phyloP scores from a whole-genome alignment of 2,797 vertebrate species.

The Petrocephalus sullivani region DNA sequence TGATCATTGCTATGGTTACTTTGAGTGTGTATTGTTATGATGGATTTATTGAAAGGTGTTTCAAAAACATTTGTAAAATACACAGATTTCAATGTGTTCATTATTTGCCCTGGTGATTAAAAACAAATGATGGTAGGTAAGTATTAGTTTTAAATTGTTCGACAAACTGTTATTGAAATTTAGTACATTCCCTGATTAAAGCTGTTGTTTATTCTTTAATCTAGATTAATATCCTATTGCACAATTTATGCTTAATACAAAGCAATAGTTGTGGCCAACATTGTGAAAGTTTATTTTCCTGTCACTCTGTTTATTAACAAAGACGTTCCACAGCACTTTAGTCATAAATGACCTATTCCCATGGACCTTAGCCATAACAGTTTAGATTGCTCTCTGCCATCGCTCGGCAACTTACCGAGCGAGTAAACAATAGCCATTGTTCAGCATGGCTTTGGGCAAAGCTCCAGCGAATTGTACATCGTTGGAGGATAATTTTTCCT shows the following conservation, averaged over 20 bases:
- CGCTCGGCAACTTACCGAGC: conserved; percentile 44
- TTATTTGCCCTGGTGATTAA: background rate
- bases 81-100: background rate
- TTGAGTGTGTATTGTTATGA: no score
- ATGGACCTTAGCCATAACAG: conserved; percentile 34
- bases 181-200: background rate
- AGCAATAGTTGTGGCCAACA: background rate
- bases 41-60: background rate
- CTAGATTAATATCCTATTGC: conserved; percentile 1
- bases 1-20: no score
- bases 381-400: conserved; percentile 40
- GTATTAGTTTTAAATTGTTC: conserved; percentile 9
- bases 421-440: conserved; percentile 44
- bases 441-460: conserved; percentile 36
- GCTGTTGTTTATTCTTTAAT: background rate
- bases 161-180: background rate
- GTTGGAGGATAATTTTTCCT: conserved; percentile 43
- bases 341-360: conserved; percentile 33
- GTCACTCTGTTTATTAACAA: background rate
- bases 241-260: background rate
- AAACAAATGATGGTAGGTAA: background rate
- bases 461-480: conserved; percentile 43
- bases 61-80: background rate
- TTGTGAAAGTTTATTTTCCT: conserved; percentile 2
- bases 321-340: conserved; percentile 14